Evolutionary conservation across 2,888 invertebrate genomes (phyloP), one percentile per base, ranked within the genome.

Genomic region (Andrena camellia): DNA sequence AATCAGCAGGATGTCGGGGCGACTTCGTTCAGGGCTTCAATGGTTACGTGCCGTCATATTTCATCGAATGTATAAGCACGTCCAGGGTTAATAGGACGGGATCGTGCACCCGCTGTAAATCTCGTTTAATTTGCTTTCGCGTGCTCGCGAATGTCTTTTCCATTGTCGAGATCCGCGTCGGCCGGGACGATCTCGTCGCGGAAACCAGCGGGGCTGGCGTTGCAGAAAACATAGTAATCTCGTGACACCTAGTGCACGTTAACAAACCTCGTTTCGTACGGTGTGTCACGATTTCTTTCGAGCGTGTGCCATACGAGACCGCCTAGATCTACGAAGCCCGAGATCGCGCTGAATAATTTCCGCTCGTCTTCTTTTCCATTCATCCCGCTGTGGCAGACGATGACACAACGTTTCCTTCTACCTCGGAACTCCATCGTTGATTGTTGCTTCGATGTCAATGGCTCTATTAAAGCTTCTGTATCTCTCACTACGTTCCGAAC

Each of bases 41-140:
- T 70, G 77, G 71, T 66, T 82, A 68, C 69, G 54, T 77, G 73
- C 42, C 35, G 74, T 57, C 82, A 70, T 89, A 89, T 86, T 85
- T 89, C 86, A 89, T 89, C 82, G 89, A 84, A 86, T 79, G 86
- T 77, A 86, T 81, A 86, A 86, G 81, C 86, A 81, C 83, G 79
- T 82, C 76, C 83, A 84, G 83, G 84, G 86, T 86, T 89, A 89
- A 89, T 89, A 88, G 84, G 89, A 89, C 85, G 78, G 84, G 89
- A 85, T 89, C 89, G 81, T 89, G 89, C 83, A 69, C 79, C 67
- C 79, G 84, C 83, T 88, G 86, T 89, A 89, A 89, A 89, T 89
- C 89, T 85, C 81, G 74, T 86, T 89, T 88, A 89, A 89, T 89
- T 88, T 83, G 86, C 86, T 81, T 68, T 72, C 80, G 78, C 69